Percentiles rank a stretch among this genome's conserved stretches.
Conservation (phyloP, 2,113 vertebrate species). For the Malurus elegans region DNA sequence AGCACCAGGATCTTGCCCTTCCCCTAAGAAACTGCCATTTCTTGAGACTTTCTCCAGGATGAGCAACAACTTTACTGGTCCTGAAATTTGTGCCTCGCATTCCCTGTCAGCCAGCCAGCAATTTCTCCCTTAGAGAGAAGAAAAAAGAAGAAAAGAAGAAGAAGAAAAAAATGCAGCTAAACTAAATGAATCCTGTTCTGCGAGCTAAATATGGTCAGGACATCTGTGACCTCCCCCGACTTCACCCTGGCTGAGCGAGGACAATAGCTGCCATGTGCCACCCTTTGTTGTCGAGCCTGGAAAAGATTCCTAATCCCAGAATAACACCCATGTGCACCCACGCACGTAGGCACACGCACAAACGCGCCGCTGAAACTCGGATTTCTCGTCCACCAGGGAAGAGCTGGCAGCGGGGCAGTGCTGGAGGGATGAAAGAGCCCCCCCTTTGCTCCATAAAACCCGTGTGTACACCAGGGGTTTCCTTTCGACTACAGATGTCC, state of each 20-base stretch:
- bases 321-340: neutral
- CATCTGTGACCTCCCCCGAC: slow-evolving; percentile 53
- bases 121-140: neutral
- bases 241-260: slow-evolving; percentile 37
- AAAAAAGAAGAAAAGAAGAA: neutral
- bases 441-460: slow-evolving; percentile 1
- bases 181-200: slow-evolving; percentile 40
- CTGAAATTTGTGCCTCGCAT: neutral
- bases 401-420: neutral
- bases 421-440: slow-evolving; percentile 12
- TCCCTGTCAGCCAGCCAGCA: neutral
- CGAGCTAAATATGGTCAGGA: slow-evolving; percentile 62
- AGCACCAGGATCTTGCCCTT: neutral
- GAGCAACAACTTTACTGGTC: neutral
- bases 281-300: slow-evolving; percentile 37
- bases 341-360: slow-evolving; percentile 21
- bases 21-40: neutral
- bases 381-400: neutral
- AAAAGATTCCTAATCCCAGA: slow-evolving; percentile 30
- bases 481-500: slow-evolving; percentile 60
- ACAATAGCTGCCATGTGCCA: slow-evolving; percentile 60
- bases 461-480: slow-evolving; percentile 29
- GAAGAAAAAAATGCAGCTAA: neutral
- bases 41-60: neutral
- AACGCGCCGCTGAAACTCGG: neutral